phyloP scores from a whole-genome alignment of 2,888 invertebrate species.

The Nowickia ferox region DNA sequence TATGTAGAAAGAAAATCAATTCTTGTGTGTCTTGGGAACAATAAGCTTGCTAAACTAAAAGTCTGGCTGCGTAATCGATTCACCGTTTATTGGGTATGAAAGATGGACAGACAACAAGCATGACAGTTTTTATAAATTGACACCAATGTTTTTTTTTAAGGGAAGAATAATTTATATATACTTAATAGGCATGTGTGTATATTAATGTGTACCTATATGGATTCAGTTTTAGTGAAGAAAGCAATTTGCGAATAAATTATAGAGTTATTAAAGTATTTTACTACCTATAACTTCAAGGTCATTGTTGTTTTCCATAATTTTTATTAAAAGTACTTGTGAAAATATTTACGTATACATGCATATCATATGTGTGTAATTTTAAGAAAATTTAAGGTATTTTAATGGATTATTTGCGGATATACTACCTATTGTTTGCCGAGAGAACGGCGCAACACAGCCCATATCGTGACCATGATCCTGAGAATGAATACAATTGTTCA shows the following conservation, averaged over 20 bases:
- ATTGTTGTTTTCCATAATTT: not conserved
- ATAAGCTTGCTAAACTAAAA: constrained; percentile 36
- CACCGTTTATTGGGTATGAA: constrained; percentile 1
- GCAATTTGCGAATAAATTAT: not conserved
- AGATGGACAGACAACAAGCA: not conserved
- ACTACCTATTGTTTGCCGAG: no score
- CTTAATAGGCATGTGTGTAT: not conserved
- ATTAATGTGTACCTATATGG: not conserved
- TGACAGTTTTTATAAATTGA: constrained; percentile 30
- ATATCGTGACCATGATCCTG: no score
- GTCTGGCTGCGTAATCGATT: constrained; percentile 36
- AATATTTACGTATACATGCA: not conserved
- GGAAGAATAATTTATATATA: not conserved
- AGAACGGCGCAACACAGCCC: no score
- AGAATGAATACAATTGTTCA: no score
- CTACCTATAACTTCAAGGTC: not conserved
- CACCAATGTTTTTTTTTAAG: constrained; percentile 1
- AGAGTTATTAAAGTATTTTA: not conserved
- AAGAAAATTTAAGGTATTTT: no score
- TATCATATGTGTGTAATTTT: not conserved
- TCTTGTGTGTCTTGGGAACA: constrained; percentile 35
- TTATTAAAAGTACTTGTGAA: not conserved
- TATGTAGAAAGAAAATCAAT: not conserved
- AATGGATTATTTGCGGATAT: no score
- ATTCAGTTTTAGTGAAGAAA: not conserved